A percentile compares a stretch with the other conserved stretches of the same genome.
Evolutionary conservation across 2,797 vertebrate genomes (phyloP).

Genomic region (Falco cherrug): DNA sequence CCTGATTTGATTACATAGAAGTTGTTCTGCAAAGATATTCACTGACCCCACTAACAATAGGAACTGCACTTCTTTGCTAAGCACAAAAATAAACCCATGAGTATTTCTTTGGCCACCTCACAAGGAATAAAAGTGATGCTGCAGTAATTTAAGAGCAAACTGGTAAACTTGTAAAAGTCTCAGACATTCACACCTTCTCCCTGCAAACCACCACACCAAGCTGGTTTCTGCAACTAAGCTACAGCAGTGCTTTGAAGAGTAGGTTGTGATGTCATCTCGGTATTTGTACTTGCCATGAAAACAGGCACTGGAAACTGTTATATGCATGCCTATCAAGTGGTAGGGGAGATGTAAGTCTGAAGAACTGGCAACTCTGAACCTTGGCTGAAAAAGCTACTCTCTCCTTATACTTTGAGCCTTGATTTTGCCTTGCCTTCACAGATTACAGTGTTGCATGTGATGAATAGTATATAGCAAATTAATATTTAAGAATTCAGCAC

Average conservation of each 20-base stretch:
- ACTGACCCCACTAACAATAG: neutral
- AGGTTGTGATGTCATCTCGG: neutral
- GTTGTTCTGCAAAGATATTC: neutral
- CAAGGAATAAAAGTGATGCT: neutral
- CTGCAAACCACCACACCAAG: neutral
- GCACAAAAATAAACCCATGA: neutral
- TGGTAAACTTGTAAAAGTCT: neutral
- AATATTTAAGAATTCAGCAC: constrained; percentile 65
- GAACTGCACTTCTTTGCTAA: neutral
- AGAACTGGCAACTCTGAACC: neutral
- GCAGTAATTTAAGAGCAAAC: neutral
- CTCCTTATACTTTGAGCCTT: neutral
- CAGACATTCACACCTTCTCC: neutral
- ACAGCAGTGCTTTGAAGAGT: neutral
- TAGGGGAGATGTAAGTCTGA: neutral
- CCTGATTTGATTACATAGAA: neutral
- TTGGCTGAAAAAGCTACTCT: neutral
- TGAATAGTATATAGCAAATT: constrained; percentile 47
- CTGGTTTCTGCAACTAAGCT: neutral
- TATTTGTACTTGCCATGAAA: neutral
- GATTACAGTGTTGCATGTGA: constrained; percentile 17
- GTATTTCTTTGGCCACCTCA: neutral
- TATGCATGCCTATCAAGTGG: neutral
- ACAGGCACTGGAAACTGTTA: neutral
- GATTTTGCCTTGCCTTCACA: constrained; percentile 2